Base-by-base conservation (phyloP, 2,797 vertebrate genomes). In the Menidia menidia region DNA sequence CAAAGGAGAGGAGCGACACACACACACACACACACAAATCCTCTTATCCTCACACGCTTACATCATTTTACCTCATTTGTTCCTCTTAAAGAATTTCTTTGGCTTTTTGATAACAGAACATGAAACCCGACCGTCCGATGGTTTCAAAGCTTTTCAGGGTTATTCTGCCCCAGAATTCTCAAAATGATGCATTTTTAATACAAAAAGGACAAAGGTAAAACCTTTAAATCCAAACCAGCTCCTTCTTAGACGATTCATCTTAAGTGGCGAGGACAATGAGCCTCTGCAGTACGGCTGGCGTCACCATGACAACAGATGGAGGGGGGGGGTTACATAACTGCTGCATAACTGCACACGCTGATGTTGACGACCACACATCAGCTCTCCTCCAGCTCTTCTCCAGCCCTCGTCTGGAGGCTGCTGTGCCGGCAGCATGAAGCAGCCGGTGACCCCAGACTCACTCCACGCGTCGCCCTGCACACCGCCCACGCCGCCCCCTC, bases 281-380 rank as follows among this genome's bases (percentile, higher is more conserved):
- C 55, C 7, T 66, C 77, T 77, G 87, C 81, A 53, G 82, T 73
- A 84, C 67, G 73, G 77, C 71, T 61, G 64, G 72, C 70, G 78
- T 91, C 82, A 72, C 88, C 89, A 90, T 90, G 89, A 51, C 66
- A 59, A 92, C 86, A 47, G 85, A 81, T 63, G 58, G 59, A 68
- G 70, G 72, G 72, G 39, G 54, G n/a, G 76, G 31, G 70, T 91
- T 90, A 71, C 61, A 76, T 69, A 88, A 89, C 61, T 50, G 58
- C 77, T 71, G 80, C 80, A 76, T 73, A 74, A 25, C 25, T 25
- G 25, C 78, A 19, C 18, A 18, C 56, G 45, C 61, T 60, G 25
- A 25, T 25, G 25, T 25, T 25, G 25, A 25, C 25, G 25, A 25
- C 25, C 25, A 25, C 25, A 25, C 25, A 25, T 25, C 25, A 25